A percentile compares a stretch with the other conserved stretches of the same genome.
Evolutionary conservation across 2,113 vertebrate species (phyloP).

Genomic region (rabbit (Oryctolagus cuniculus)): mOryCun1.1 NC_091442.1:47489001-47489500

Average conservation of each 20-base stretch:
- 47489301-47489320: rapidly evolving
- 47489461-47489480: slow-evolving; percentile 33
- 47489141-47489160: neutral
- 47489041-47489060: neutral
- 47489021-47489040: neutral
- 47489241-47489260: rapidly evolving
- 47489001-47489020: neutral
- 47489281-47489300: neutral
- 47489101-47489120: neutral
- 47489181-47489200: neutral
- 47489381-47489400: neutral
- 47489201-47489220: neutral
- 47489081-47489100: neutral
- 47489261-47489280: neutral
- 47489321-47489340: neutral
- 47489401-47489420: slow-evolving; percentile 25
- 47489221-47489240: neutral
- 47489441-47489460: slow-evolving; percentile 36
- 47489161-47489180: neutral
- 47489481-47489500: slow-evolving; percentile 60
- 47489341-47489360: neutral
- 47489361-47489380: neutral
- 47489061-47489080: neutral
- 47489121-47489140: neutral
- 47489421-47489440: neutral